phyloP scores from a whole-genome alignment of 2,888 invertebrate genomes.

The Lasiommata megera region DNA sequence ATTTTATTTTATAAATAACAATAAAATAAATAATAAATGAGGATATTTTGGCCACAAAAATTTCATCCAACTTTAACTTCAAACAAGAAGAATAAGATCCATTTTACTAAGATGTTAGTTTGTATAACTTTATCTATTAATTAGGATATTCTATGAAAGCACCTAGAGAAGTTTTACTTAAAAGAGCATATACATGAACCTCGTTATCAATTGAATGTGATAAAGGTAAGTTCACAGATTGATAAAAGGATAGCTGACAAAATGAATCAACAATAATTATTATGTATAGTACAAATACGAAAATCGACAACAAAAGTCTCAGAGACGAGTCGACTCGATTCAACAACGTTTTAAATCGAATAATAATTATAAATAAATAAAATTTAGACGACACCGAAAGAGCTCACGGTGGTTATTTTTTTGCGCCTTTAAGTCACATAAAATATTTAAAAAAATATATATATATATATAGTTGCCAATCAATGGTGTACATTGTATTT shows the following conservation, averaged over 20 bases:
- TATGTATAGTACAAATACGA: slow-evolving; percentile 1
- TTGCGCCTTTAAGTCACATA: slow-evolving; percentile 9
- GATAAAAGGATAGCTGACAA: slow-evolving; percentile 1
- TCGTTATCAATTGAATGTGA: not conserved
- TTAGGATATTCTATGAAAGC: too few relatives aligned
- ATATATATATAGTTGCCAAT: too few relatives aligned
- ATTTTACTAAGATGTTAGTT: too few relatives aligned
- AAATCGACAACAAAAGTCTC: slow-evolving; percentile 42
- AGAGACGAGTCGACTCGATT: slow-evolving; percentile 48
- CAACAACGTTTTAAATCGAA: slow-evolving; percentile 54
- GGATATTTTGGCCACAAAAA: too few relatives aligned
- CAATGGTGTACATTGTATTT: too few relatives aligned
- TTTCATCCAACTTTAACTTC: too few relatives aligned
- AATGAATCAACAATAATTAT: slow-evolving; percentile 19
- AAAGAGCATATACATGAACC: too few relatives aligned
- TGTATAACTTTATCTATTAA: too few relatives aligned
- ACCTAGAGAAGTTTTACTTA: too few relatives aligned
- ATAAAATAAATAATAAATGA: too few relatives aligned
- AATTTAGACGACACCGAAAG: slow-evolving; percentile 41
- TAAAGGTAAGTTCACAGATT: not conserved
- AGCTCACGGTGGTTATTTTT: slow-evolving; percentile 46
- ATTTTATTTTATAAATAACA: too few relatives aligned
- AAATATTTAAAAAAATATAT: not conserved
- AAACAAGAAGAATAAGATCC: too few relatives aligned
- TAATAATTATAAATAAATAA: slow-evolving; percentile 52